Evolutionary conservation across 2,888 invertebrate genomes (phyloP), one percentile per base, ranked within the genome.

Genomic region (Drosophila paranaensis): DNA sequence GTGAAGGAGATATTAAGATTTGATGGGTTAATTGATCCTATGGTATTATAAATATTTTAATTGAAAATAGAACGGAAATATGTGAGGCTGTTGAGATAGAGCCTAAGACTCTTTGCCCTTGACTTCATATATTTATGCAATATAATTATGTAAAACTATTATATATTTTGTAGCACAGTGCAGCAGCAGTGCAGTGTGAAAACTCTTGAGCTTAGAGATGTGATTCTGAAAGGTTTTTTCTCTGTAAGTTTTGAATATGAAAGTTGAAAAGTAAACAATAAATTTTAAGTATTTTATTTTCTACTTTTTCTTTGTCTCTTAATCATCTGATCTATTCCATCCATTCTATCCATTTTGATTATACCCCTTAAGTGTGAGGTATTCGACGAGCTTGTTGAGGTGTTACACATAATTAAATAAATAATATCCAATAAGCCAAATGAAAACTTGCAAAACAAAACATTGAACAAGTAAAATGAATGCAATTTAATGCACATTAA

Each of bases 401-500:
- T 37, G 11, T 50, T 67, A 43, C 11, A 14, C 10, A 56, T 33
- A 39, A 42, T 13, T 16, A 43, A 35, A 39, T 43, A 16, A 14
- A 35, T n/a, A 25, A 27, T 58, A 57, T 30, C 20, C 42, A 48
- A 37, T 46, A 16, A 48, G 14, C 42, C 42, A 57, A 66, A 73
- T 40, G 61, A 58, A 58, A 63, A 60, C 37, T 46, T 48, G 25
- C 50, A 58, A 58, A 55, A 30, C 16, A 11, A 33, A 43, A 50
- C 58, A 50, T 37, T 39, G 51, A 67, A 54, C 45, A 70, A 54
- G 50, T 50, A 5, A 6, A 16, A 43, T 65, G 50, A 62, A 77
- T 58, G 53, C 62, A 65, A 78, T 74, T 69, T 35, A 73, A 73
- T 65, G 58, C 51, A 25, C 71, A 51, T 43, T 50, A 60, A 64